Percentiles rank a stretch among this genome's conserved stretches.
Evolutionary conservation across 2,113 vertebrate species (phyloP).

Genomic region (Tauraco erythrolophus): DNA sequence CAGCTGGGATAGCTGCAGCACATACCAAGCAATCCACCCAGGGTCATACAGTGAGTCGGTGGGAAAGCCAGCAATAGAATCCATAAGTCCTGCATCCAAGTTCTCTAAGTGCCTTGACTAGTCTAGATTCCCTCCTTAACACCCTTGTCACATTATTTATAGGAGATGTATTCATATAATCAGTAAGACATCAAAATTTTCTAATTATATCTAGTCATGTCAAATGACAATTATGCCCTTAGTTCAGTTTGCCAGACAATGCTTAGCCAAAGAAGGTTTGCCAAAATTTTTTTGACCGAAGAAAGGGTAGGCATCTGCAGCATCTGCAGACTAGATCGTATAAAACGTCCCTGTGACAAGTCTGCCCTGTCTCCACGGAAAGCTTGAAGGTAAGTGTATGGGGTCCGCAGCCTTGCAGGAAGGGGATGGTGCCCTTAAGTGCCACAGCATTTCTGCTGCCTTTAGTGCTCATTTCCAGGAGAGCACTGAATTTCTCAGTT

Average conservation of each 20-base stretch:
- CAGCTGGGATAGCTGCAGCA: background rate
- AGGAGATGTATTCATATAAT: constrained; percentile 82
- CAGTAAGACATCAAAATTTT: constrained; percentile 80
- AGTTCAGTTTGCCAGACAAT: constrained; percentile 78
- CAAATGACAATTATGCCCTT: constrained; percentile 73
- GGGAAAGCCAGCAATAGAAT: constrained; percentile 67
- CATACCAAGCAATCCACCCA: background rate
- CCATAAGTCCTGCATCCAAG: constrained; percentile 64
- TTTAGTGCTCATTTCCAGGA: background rate
- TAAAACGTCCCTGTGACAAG: background rate
- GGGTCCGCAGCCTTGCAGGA: background rate
- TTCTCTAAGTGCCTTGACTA: constrained; percentile 70
- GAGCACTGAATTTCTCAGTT: background rate
- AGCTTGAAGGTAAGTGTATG: constrained; percentile 78
- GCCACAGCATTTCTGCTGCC: background rate
- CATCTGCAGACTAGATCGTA: background rate
- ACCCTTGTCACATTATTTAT: constrained; percentile 83
- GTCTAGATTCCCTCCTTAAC: constrained; percentile 74
- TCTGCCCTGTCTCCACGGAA: background rate
- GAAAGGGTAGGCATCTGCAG: background rate
- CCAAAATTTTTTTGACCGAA: constrained; percentile 77
- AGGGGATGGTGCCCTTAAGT: background rate
- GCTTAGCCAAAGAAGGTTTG: constrained; percentile 79
- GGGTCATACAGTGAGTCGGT: background rate
- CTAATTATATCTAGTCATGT: constrained; percentile 82